Conservation (phyloP, 2,888 invertebrate species). For the Pyrochroa serraticornis region DNA sequence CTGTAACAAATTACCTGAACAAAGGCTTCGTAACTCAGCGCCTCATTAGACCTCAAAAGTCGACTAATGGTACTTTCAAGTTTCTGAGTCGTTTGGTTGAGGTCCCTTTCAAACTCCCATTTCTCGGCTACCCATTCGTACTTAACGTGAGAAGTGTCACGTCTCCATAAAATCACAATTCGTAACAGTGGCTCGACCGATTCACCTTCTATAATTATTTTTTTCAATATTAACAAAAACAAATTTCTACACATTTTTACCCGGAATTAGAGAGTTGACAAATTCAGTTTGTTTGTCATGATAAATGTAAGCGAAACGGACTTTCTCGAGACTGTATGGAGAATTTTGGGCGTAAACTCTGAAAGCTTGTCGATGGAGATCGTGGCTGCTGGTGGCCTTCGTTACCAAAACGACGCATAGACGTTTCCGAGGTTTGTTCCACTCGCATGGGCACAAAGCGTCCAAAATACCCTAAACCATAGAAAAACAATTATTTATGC, state of each 20-base stretch:
- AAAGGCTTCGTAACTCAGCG: conserved; percentile 77
- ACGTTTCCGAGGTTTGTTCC: conserved; percentile 76
- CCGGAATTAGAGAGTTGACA: conserved; percentile 73
- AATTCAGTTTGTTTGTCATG: conserved; percentile 84
- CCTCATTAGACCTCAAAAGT: conserved; percentile 74
- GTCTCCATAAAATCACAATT: conserved; percentile 89
- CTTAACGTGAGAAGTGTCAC: conserved; percentile 82
- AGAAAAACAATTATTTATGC: conserved; percentile 10
- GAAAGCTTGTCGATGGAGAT: conserved; percentile 70
- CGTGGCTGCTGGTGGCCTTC: conserved; percentile 64
- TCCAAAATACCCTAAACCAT: conserved; percentile 70
- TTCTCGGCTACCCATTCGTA: conserved; percentile 87
- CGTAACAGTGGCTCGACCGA: conserved; percentile 73
- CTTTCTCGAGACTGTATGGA: conserved; percentile 69
- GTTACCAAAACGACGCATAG: conserved; percentile 83
- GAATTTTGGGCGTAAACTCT: conserved; percentile 73
- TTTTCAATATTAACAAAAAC: too few relatives aligned
- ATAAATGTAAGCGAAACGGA: conserved; percentile 88
- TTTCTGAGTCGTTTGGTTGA: conserved; percentile 75
- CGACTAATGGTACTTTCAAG: conserved; percentile 75
- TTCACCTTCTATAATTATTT: conserved; percentile 60
- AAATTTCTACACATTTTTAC: conserved; percentile 47
- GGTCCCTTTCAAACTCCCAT: conserved; percentile 65
- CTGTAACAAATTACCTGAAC: conserved; percentile 66
- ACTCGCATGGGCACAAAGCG: conserved; percentile 87